Base-by-base conservation (phyloP, 2,797 vertebrate species). In the Liparis tanakae region DNA sequence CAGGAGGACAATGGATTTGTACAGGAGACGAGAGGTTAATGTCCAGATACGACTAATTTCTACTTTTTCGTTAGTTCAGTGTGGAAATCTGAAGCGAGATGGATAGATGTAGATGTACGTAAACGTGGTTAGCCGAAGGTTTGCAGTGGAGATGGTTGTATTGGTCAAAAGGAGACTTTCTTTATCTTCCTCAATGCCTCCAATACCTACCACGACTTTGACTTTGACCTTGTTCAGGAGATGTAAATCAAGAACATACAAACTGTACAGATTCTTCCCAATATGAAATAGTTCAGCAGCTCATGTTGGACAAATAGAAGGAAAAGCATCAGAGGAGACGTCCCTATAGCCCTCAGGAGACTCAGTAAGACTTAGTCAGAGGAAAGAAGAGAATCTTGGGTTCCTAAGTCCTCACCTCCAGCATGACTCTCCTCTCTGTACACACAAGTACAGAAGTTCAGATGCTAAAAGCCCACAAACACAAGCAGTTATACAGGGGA, bases 401-500 rank as follows among this genome's bases (percentile, higher is more conserved):
- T 30, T 30, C 25, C 25, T 30, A 30, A 30, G 25, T 30, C 25
- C 37, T 33, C 46, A 57, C 51, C 14, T 10, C 7, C n/a, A 10
- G 20, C 56, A 37, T 3, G 44, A 15, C 7, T 20, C 17, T n/a
- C n/a, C n/a, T 4, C 4, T 43, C 25, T 13, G 7, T 39, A 76
- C 59, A 69, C 59, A 57, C 2, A 17, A 60, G 48, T 48, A 30
- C 20, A 6, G 36, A 54, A 25, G 8, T 67, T 74, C 34, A 70
- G 56, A 48, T 3, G 20, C 53, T 50, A 51, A 41, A 37, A 25
- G 7, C 34, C 7, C 33, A 33, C 39, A 50, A 55, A 60, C 37
- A 41, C 39, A 50, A 50, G 43, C 18, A 20, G 54, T 13, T 44
- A 25, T n/a, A 59, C 36, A 37, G 57, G 54, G 72, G 48, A 46